phyloP scores from a whole-genome alignment of 2,888 invertebrate species.

The Ptilodon capucinus region DNA sequence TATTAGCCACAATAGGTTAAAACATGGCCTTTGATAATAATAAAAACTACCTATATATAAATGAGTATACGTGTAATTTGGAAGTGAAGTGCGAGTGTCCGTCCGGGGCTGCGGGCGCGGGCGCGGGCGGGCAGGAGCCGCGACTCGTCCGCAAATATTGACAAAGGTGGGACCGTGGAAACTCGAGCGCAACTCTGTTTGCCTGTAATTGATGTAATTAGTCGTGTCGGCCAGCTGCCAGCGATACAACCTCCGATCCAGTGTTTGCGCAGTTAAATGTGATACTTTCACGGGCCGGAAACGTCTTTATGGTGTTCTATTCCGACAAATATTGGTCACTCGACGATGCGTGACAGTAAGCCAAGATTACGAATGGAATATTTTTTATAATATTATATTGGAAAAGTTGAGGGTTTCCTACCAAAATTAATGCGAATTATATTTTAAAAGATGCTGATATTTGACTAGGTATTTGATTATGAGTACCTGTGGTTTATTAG shows the following conservation, averaged over 20 bases:
- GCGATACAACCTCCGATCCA: slow-evolving; percentile 56
- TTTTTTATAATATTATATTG: too few species aligned
- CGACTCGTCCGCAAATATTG: slow-evolving; percentile 69
- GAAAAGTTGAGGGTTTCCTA: too few species aligned
- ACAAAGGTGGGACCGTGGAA: slow-evolving; percentile 77
- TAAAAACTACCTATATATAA: slow-evolving; percentile 8
- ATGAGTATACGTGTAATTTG: slow-evolving; percentile 9
- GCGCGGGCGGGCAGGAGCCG: slow-evolving; percentile 37
- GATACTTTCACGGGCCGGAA: slow-evolving; percentile 79
- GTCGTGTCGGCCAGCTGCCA: slow-evolving; percentile 80
- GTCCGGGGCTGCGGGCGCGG: slow-evolving; percentile 18
- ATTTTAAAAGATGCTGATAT: too few species aligned
- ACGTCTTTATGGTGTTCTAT: slow-evolving; percentile 74
- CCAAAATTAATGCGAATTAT: too few species aligned
- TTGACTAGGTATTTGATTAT: too few species aligned
- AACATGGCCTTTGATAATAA: slow-evolving; percentile 19
- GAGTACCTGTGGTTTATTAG: too few species aligned
- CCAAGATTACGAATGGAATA: slow-evolving; percentile 47
- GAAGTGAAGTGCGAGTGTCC: slow-evolving; percentile 11
- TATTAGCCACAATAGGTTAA: slow-evolving; percentile 5
- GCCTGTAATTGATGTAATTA: slow-evolving; percentile 82
- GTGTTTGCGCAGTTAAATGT: slow-evolving; percentile 75
- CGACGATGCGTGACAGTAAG: slow-evolving; percentile 71
- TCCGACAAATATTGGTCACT: slow-evolving; percentile 77
- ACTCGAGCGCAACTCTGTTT: slow-evolving; percentile 72